Base-by-base conservation (phyloP, 2,888 invertebrate genomes). In the Clanis bilineata region DNA sequence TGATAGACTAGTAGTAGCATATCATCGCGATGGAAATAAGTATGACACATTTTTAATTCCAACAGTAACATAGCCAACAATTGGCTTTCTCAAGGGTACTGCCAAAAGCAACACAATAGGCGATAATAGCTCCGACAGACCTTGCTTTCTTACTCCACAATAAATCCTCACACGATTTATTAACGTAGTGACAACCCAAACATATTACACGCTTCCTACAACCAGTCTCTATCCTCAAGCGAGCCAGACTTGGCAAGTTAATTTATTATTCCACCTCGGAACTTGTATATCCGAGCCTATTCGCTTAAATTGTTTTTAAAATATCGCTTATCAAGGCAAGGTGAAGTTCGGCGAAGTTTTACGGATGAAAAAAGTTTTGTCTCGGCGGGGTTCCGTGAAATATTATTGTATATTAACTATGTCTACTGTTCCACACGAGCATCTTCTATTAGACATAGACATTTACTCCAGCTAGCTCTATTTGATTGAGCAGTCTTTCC, bases 261-360 rank as follows among this genome's bases (percentile, higher is more conserved):
- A 79, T 79, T 79, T 78, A 78, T 78, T 79, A 76, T 76, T 72
- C 71, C 59, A 51, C 62, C 57, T 60, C 57, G 57, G 64, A 76
- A 72, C 65, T 79, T 75, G 65, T 59, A 62, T 62, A 69, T 64
- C 64, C 69, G 58, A 64, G 64, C 69, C 71, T 73, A 74, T 72
- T 72, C 67, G 70, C 71, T 72, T 71, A 85, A 84, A 85, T 83
- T 84, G 81, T 83, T 85, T 77, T 85, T 80, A 83, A 85, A 86
- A 86, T 82, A 82, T 79, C 79, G 82, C 79, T 82, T 82, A 83
- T 82, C 79, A 78, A 80, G 81, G 81, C 80, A 79, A 69, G 65
- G 64, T 62, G 54, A 64, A 75, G 67, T 76, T 80, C 64, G 65
- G 60, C 64, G 67, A 72, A 73, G 69, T 72, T 72, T 74, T 66